Base-by-base conservation (phyloP, 2,888 invertebrate species). In the Erebia ligea region DNA sequence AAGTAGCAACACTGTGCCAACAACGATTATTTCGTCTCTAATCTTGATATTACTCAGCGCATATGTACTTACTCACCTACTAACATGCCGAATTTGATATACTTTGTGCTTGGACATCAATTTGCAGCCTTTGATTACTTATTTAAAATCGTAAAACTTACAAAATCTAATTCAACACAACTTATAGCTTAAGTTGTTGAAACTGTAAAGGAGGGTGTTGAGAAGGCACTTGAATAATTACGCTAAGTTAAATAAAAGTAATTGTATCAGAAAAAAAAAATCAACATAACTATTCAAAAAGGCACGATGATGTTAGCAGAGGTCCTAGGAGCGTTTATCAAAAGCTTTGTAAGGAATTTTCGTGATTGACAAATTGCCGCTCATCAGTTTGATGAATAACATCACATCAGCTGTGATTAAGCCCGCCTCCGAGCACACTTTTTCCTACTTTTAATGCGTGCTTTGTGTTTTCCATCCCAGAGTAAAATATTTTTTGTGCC, bases 1-100 rank as follows among this genome's bases (percentile, higher is more conserved):
- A 65, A 54, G 54, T 65, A 11, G 25, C 56, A 66, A 56, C 56
- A 62, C 19, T 45, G 61, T 58, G 50, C 50, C 42, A 59, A 21
- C 15, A 59, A 17, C 42, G 42, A 17, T 59, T 42, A 42, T 80
- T 80, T 82, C 81, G 85, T 11, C 4, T 59, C 2, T 59, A 59
- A 59, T 57, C 25, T 25, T 57, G 21, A 57, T 57, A 1, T 25
- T 56, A 10, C 11, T 21, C 56, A 21, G 13, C 15, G 15, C 6
- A 1, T 50, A 50, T 6, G 15, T 50, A 45, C 10, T 42, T 8
- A 42, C 34, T 34, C 34, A 34, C 34, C 5, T 34, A 6, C 34
- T 34, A 34, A 34, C 34, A 34, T 34, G 34, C 6, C 34, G 34
- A 34, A 34, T 34, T 5, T 34, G 34, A 34, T 6, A 34, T 34